A percentile compares a stretch with the other conserved stretches of the same genome.
Conservation (phyloP, 1,140 invertebrate genomes). For the Campodea augens region DNA sequence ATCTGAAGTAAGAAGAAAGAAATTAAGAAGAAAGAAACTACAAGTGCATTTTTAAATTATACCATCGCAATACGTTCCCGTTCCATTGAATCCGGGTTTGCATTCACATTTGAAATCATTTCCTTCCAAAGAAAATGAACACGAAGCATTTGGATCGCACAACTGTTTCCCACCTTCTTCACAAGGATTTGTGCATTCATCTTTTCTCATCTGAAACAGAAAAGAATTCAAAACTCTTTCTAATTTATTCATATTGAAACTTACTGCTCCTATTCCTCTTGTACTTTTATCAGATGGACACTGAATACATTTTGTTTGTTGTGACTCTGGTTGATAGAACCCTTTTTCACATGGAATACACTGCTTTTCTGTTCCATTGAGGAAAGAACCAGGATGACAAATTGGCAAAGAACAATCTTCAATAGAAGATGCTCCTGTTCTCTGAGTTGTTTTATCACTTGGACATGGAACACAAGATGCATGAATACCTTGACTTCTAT, state of each 20-base stretch:
- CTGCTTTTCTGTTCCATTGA: conserved; percentile 63
- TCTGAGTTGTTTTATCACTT: conserved; percentile 65
- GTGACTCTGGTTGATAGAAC: conserved; percentile 76
- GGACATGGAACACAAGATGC: conserved; percentile 78
- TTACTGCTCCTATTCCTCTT: conserved; percentile 52
- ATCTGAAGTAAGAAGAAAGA: conserved; percentile 32
- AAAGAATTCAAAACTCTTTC: conserved; percentile 7
- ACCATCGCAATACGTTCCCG: conserved; percentile 53
- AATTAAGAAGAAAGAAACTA: conserved; percentile 4
- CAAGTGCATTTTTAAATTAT: conserved; percentile 10
- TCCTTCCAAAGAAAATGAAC: conserved; percentile 63
- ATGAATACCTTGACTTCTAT: conserved; percentile 67
- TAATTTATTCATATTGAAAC: conserved; percentile 18
- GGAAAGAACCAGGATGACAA: conserved; percentile 45
- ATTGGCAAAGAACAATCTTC: conserved; percentile 83
- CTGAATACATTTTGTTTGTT: conserved; percentile 67
- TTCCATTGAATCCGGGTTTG: conserved; percentile 82
- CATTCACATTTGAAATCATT: conserved; percentile 82
- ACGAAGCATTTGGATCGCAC: conserved; percentile 74
- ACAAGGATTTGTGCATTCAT: conserved; percentile 82
- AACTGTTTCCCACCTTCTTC: conserved; percentile 63
- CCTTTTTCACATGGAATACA: conserved; percentile 80
- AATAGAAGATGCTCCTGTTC: conserved; percentile 54
- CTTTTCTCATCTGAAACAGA: conserved; percentile 40
- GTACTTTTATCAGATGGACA: conserved; percentile 89